Evolutionary conservation across 2,113 vertebrate species (phyloP), one percentile per base, ranked within the genome.

Genomic region (Laterallus jamaicensis): DNA sequence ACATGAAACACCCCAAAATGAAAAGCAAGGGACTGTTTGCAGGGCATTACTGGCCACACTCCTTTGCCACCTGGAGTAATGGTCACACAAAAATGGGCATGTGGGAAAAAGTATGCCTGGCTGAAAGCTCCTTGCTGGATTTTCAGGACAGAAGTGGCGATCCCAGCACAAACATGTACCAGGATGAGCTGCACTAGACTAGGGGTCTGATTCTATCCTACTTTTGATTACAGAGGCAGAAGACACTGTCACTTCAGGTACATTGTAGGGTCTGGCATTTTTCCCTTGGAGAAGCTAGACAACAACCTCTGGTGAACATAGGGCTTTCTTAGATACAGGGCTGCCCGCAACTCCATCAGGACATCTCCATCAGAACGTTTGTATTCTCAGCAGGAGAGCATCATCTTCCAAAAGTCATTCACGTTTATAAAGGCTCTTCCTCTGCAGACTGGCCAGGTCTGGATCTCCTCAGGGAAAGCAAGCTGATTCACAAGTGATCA

Each of bases 201-300:
- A 81, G 17, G 12, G 10, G 17, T 84, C 39, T 54, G 50, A 56
- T 50, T 74, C 49, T 56, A 21, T 40, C 24, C 15, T 52, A 8
- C 31, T 1, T 2, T 29, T 35, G 28, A 25, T 76, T 75, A 56
- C 6, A 64, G 71, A 80, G n/a, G 44, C 35, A 68, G 79, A 85
- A 75, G 76, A 62, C 32, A 54, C 20, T 74, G 39, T 19, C 67
- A 26, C 14, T 62, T 32, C 3, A 77, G 18, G 35, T 28, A 37
- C 9, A 54, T 21, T 44, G 11, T 35, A 35, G 74, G 6, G 16
- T 67, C 60, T 47, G 47, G 10, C 0, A 0, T 77, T 77, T 86
- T 35, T 78, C 37, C 21, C 54, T 55, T 60, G 12, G 7, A 47
- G 19, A 1, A 10, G 22, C n/a, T 58, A 82, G 37, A 28, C n/a